phyloP scores from a whole-genome alignment of 2,888 invertebrate genomes.

The Euplexia lucipara region DNA sequence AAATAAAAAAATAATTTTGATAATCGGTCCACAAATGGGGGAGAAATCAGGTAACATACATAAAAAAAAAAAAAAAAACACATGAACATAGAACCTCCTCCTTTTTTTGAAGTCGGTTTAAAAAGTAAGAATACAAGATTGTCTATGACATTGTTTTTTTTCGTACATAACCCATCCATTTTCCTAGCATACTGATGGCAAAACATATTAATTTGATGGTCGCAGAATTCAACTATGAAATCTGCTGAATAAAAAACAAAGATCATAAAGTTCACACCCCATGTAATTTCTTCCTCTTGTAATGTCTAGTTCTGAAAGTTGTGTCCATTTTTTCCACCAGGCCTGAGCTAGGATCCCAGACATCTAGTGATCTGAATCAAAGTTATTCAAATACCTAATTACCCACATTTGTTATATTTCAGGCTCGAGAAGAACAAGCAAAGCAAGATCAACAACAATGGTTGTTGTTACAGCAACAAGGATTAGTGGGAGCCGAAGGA shows the following conservation, averaged over 20 bases:
- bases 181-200: no score
- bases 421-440: conserved; percentile 97
- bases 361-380: background rate
- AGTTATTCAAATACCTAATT: background rate
- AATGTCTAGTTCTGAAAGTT: background rate
- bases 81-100: no score
- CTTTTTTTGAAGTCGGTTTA: no score
- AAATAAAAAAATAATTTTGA: no score
- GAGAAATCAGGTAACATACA: no score
- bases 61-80: no score
- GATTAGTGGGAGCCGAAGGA: conserved; percentile 81
- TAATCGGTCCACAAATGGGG: no score
- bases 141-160: background rate
- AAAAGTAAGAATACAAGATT: background rate
- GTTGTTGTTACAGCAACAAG: conserved; percentile 94
- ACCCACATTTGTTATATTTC: conserved; percentile 33
- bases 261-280: no score
- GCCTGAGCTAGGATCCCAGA: background rate
- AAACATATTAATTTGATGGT: no score
- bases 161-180: no score
- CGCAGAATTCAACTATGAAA: no score
- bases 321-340: background rate
- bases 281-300: background rate
- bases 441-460: conserved; percentile 98
- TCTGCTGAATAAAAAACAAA: no score